Evolutionary conservation across 2,113 vertebrate species (phyloP).

Genomic region (Loxodonta africana): DNA sequence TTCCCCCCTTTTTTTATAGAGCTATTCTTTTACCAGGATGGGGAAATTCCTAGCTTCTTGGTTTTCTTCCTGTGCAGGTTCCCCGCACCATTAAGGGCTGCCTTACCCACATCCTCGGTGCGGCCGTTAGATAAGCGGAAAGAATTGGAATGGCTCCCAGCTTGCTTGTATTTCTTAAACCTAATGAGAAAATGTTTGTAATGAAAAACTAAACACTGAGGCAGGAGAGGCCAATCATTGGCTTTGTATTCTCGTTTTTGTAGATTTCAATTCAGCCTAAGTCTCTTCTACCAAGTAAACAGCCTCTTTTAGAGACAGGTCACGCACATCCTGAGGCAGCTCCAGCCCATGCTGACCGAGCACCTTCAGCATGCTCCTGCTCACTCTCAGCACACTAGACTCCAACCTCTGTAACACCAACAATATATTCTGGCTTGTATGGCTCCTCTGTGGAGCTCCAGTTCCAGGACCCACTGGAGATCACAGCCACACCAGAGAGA

Average conservation of each 20-base stretch:
- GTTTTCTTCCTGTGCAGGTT: slow-evolving; percentile 50
- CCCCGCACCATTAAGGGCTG: background rate
- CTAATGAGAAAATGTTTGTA: slow-evolving; percentile 85
- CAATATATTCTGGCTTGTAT: background rate
- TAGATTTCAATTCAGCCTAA: slow-evolving; percentile 9
- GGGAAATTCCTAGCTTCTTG: slow-evolving; percentile 19
- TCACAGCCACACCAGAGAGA: background rate
- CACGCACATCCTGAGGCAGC: background rate
- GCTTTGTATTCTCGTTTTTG: background rate
- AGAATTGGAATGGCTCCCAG: slow-evolving; percentile 98
- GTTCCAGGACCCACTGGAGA: slow-evolving; percentile 5
- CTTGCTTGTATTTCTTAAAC: slow-evolving; percentile 99
- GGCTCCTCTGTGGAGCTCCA: slow-evolving; percentile 20
- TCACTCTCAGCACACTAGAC: background rate
- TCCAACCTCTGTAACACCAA: background rate
- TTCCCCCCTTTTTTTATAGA: background rate
- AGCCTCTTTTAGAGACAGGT: slow-evolving; percentile 28
- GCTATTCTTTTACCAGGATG: slow-evolving; percentile 4
- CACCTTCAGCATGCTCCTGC: background rate
- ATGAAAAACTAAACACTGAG: slow-evolving; percentile 59
- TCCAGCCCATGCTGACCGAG: background rate
- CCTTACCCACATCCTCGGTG: slow-evolving; percentile 96
- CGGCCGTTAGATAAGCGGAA: slow-evolving; percentile 97
- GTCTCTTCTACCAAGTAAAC: slow-evolving; percentile 42
- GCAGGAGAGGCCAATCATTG: background rate